A percentile compares a stretch with the other conserved stretches of the same genome.
These are phyloP conservation scores for Grammomys dolichurus DNA, from an alignment of 2,113 vertebrate species.

Conservation along the genomic window DNA sequence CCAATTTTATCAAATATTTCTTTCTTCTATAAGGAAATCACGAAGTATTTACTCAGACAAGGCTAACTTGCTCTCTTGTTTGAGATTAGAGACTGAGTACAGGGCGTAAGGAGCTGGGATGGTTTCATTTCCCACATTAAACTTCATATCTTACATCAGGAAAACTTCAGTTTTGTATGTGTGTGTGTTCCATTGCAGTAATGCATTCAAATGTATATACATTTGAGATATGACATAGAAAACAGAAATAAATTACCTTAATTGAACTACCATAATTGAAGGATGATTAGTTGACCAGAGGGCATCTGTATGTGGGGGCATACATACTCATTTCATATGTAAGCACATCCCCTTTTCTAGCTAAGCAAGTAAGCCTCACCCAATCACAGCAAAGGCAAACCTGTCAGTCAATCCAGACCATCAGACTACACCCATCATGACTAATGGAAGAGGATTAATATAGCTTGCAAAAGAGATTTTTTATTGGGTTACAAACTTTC, in stretches of 20 bases:
- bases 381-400: neutral
- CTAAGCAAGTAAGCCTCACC: neutral
- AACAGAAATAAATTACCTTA: neutral
- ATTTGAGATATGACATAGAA: neutral
- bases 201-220: neutral
- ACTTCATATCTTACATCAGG: neutral
- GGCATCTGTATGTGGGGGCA: neutral
- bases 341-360: neutral
- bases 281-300: neutral
- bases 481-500: neutral
- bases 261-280: neutral
- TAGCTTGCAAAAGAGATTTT: neutral
- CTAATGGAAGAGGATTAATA: neutral
- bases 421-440: neutral
- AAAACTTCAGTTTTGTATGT: neutral
- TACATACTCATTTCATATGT: neutral
- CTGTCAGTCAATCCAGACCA: neutral
- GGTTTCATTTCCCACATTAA: neutral
- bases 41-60: neutral
- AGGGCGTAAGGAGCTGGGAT: neutral
- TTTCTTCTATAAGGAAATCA: slow-evolving; percentile 19
- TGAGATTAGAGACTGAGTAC: neutral
- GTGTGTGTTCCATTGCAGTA: neutral
- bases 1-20: neutral
- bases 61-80: neutral